phyloP scores from a whole-genome alignment of 2,797 vertebrate species.

The Diceros bicornis region DNA sequence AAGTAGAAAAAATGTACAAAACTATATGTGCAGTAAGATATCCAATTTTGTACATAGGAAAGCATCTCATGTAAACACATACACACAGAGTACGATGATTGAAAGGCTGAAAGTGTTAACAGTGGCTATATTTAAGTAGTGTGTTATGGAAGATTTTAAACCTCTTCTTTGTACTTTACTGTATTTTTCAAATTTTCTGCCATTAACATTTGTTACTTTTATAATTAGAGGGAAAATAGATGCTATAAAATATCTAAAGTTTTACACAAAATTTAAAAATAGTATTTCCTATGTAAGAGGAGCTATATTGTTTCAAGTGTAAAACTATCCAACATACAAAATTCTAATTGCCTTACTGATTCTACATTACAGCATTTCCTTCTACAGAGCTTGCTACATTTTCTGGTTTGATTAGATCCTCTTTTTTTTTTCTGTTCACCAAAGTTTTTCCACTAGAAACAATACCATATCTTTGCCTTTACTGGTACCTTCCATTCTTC shows the following conservation, averaged over 20 bases:
- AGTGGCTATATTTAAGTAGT: constrained; percentile 11
- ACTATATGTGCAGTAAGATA: background rate
- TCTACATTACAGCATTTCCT: background rate
- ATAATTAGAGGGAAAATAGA: constrained; percentile 30
- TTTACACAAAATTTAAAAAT: background rate
- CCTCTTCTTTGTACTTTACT: background rate
- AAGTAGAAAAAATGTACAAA: background rate
- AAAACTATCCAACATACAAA: constrained; percentile 1
- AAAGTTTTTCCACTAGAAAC: background rate
- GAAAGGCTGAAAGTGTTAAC: background rate
- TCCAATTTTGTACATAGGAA: background rate
- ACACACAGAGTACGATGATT: background rate
- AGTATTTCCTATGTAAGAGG: background rate
- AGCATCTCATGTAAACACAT: background rate
- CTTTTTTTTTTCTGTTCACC: background rate
- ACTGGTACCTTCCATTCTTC: background rate
- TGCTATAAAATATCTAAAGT: background rate
- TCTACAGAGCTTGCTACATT: background rate
- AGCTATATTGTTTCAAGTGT: background rate
- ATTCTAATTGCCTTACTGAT: background rate
- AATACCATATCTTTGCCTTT: background rate
- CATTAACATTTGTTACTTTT: constrained; percentile 42
- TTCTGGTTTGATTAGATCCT: background rate
- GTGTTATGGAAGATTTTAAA: constrained; percentile 19
- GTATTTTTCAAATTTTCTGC: constrained; percentile 30